A percentile compares a stretch with the other conserved stretches of the same genome.
These are phyloP conservation scores for Arenaria interpres DNA, from an alignment of 2,113 vertebrate species.

Conservation along the genomic window DNA sequence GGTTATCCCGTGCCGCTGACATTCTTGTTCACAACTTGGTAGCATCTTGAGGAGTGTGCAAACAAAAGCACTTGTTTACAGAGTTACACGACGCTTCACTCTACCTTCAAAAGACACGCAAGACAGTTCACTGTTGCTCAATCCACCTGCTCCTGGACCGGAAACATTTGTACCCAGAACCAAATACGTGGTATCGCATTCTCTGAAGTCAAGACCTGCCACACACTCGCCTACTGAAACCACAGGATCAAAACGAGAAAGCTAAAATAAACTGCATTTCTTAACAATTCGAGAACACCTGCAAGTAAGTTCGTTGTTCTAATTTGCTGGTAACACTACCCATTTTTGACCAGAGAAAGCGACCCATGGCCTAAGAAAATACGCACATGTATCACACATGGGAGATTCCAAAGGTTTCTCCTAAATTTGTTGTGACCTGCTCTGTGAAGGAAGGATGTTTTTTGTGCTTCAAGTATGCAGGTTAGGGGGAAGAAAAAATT, in stretches of 20 bases:
- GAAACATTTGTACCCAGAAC: background rate
- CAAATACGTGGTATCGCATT: background rate
- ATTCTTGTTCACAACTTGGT: background rate
- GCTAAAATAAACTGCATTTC: background rate
- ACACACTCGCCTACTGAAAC: background rate
- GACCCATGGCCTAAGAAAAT: background rate
- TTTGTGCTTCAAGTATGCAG: background rate
- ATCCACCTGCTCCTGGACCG: background rate
- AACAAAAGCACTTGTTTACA: background rate
- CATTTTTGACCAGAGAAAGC: background rate
- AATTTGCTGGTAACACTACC: background rate
- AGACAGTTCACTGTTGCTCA: background rate
- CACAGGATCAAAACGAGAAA: background rate
- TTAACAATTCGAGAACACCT: background rate
- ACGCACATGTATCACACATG: background rate
- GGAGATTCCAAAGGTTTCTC: background rate
- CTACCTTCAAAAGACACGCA: background rate
- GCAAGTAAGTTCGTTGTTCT: background rate
- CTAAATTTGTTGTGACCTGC: background rate
- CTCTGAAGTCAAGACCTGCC: background rate
- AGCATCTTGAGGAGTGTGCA: background rate
- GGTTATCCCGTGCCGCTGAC: background rate
- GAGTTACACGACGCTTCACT: background rate
- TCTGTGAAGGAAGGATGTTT: background rate
- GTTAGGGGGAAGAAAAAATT: background rate